Conservation (phyloP, 2,888 invertebrate species). For the Agrypnus murinus region DNA sequence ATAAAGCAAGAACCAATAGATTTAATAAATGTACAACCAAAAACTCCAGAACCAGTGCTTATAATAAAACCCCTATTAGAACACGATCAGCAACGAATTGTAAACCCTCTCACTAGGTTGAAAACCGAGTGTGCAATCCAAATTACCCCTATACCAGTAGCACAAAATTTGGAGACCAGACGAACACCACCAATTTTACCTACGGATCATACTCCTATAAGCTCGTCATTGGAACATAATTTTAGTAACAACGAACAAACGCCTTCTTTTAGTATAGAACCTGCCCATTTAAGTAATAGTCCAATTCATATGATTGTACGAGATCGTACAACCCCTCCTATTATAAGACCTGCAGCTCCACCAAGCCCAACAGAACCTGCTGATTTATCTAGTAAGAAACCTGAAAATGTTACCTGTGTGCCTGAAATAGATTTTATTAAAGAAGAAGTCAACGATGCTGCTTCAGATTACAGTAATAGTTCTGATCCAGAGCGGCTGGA, state of each 20-base stretch:
- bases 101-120: conserved; percentile 53
- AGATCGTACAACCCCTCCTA: conserved; percentile 27
- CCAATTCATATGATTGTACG: conserved; percentile 33
- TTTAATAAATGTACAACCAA: conserved; percentile 50
- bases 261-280: conserved; percentile 35
- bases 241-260: conserved; percentile 40
- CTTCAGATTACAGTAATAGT: conserved; percentile 78
- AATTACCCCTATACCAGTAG: conserved; percentile 61
- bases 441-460: conserved; percentile 65
- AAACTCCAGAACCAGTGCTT: conserved; percentile 55
- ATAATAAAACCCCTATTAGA: conserved; percentile 55
- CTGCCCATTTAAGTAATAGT: conserved; percentile 33
- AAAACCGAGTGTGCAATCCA: conserved; percentile 52
- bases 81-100: conserved; percentile 49
- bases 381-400: conserved; percentile 68
- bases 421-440: conserved; percentile 69
- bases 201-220: conserved; percentile 31
- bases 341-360: conserved; percentile 38
- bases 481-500: conserved; percentile 85
- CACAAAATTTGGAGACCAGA: conserved; percentile 31
- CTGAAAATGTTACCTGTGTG: conserved; percentile 68
- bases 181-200: conserved; percentile 37
- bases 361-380: conserved; percentile 64
- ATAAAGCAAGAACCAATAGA: background rate
- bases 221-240: conserved; percentile 26